Percentiles rank a stretch among this genome's conserved stretches.
Conservation (phyloP, 2,888 invertebrate genomes). For the Reticulitermes lucifugus region DNA sequence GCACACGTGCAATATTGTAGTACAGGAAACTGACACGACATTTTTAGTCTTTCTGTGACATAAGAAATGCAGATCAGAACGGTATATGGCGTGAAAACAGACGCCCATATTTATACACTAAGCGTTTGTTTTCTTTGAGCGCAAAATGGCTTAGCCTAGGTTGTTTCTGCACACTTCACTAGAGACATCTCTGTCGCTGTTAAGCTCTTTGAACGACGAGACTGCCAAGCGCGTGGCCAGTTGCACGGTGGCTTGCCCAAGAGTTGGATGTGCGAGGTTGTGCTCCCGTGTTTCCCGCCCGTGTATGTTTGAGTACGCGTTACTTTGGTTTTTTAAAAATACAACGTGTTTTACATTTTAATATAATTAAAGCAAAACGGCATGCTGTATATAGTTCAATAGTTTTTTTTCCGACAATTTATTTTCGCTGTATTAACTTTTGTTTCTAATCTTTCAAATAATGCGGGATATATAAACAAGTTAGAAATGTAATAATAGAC, state of each 20-base stretch:
- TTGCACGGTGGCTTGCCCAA: not conserved
- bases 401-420: not conserved
- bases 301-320: not conserved
- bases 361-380: not conserved
- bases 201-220: conserved; percentile 11
- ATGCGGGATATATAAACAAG: not conserved
- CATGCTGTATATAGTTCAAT: not conserved
- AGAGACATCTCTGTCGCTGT: not conserved
- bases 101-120: not conserved
- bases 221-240: not conserved
- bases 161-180: not conserved
- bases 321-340: not conserved
- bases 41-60: too few species aligned
- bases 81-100: too few species aligned
- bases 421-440: not conserved
- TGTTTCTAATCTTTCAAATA: not conserved
- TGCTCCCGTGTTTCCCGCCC: not conserved
- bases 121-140: not conserved
- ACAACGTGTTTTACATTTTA: not conserved
- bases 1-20: too few species aligned
- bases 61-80: too few species aligned
- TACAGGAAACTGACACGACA: too few species aligned
- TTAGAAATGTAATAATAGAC: not conserved
- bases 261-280: not conserved
- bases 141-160: not conserved